Base-by-base conservation (phyloP, 1,140 invertebrate species). In the Nasonia longicornis region DNA sequence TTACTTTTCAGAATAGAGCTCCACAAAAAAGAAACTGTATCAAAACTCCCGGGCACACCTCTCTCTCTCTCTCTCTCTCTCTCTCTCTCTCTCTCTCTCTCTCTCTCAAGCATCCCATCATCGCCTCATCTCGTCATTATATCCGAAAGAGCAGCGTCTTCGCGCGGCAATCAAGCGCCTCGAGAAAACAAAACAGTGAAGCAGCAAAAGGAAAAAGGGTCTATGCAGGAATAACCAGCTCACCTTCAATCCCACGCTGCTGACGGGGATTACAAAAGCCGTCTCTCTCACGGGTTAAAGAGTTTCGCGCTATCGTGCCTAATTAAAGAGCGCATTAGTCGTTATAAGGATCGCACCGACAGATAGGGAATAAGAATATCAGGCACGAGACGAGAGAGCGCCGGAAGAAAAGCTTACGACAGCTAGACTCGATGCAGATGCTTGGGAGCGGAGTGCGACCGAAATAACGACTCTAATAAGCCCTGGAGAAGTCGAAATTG, bases 391-490 rank as follows among this genome's bases (percentile, higher is more conserved):
- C 66, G 31, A 76, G 52, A 31, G 16, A 66, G 64, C 3, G 26
- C 22, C 22, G 66, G 66, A 67, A 29, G 66, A 67, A 67, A 67
- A 29, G 66, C 66, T 58, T 58, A 58, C 52, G 52, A 29, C 66
- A 12, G 66, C 66, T 67, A 26, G 22, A 31, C 64, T 26, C 58
- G 58, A 77, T 76, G 73, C n/a, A 72, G 74, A 81, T 64, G 71
- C 29, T 48, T 52, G 74, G 48, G 38, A 35, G 73, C 22, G 64
- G 48, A 58, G 38, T 71, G 48, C 71, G 45, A 73, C 69, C 77
- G 63, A 74, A 82, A 82, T 78, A 82, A 78, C 81, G 81, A 74
- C 69, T 73, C 77, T 78, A 79, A 79, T 78, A 82, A 86, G 82
- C 77, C 73, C 26, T 20, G 70, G 66, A 66, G 38, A 26, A 31